These are phyloP conservation scores for Eulithis testata DNA, from an alignment of 2,888 invertebrate genomes.

Conservation along the genomic window DNA sequence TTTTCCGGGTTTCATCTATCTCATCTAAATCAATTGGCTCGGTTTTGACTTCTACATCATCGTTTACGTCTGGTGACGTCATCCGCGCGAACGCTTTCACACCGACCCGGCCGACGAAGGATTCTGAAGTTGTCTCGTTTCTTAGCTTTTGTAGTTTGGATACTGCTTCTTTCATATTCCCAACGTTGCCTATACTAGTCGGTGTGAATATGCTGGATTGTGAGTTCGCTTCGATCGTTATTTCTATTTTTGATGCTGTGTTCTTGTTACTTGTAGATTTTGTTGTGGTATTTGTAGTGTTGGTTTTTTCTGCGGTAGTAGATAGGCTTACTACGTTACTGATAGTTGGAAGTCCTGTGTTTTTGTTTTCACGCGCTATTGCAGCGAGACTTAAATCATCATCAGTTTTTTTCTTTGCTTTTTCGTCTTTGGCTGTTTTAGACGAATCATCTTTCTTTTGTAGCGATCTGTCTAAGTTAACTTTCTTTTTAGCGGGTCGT, in stretches of 20 bases:
- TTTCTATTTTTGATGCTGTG: slow-evolving; percentile 45
- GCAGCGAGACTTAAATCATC: slow-evolving; percentile 66
- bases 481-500: slow-evolving; percentile 46
- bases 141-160: slow-evolving; percentile 61
- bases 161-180: slow-evolving; percentile 62
- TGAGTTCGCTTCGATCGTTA: slow-evolving; percentile 54
- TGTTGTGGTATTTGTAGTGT: slow-evolving; percentile 30
- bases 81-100: slow-evolving; percentile 77
- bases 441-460: slow-evolving; percentile 37
- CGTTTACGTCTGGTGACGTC: slow-evolving; percentile 59
- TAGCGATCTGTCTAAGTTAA: slow-evolving; percentile 39
- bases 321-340: slow-evolving; percentile 69
- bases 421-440: slow-evolving; percentile 59
- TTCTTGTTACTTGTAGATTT: slow-evolving; percentile 33
- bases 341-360: slow-evolving; percentile 65
- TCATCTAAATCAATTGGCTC: slow-evolving; percentile 77
- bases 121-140: slow-evolving; percentile 47
- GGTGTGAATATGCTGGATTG: slow-evolving; percentile 65
- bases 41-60: slow-evolving; percentile 69
- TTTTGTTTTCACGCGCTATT: slow-evolving; percentile 54
- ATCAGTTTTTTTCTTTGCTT: slow-evolving; percentile 50
- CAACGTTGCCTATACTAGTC: slow-evolving; percentile 59
- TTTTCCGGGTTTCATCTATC: slow-evolving; percentile 55
- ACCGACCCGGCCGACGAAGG: slow-evolving; percentile 68
- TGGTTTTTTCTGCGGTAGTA: slow-evolving; percentile 44